These are phyloP conservation scores for Vulpes lagopus DNA, from an alignment of 2,113 vertebrate genomes.

Conservation along the genomic window DNA sequence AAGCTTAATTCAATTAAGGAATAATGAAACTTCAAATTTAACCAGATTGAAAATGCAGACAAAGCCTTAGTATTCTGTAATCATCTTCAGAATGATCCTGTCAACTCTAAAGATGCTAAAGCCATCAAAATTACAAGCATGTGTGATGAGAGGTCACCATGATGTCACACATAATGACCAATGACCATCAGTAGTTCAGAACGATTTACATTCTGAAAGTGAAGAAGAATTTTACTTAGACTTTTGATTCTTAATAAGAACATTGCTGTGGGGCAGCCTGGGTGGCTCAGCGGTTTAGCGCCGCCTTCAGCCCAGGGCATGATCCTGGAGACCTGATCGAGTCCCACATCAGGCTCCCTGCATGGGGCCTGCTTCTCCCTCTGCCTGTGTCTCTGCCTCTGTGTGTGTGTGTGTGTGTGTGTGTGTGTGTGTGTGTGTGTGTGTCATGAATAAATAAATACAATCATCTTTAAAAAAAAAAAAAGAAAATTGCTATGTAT, in stretches of 20 bases:
- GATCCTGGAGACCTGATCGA: too few relatives aligned
- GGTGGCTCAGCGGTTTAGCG: too few relatives aligned
- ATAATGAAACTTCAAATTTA: slow-evolving; percentile 62
- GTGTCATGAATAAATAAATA: too few relatives aligned
- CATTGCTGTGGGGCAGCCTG: neutral
- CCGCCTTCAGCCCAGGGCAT: too few relatives aligned
- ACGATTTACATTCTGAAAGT: slow-evolving; percentile 31
- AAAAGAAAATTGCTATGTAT: neutral
- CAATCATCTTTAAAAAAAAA: too few relatives aligned
- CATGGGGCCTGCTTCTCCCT: too few relatives aligned
- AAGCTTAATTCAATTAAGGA: slow-evolving; percentile 52
- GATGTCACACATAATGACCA: neutral
- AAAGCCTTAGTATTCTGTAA: slow-evolving; percentile 33
- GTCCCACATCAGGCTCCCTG: too few relatives aligned
- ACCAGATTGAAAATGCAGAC: slow-evolving; percentile 21
- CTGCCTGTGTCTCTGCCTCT: too few relatives aligned
- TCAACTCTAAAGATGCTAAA: slow-evolving; percentile 19
- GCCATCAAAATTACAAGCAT: neutral
- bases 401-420: too few relatives aligned
- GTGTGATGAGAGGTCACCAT: neutral
- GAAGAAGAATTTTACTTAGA: slow-evolving; percentile 18
- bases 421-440: too few relatives aligned
- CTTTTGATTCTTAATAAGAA: slow-evolving; percentile 44
- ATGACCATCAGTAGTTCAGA: neutral
- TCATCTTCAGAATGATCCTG: slow-evolving; percentile 19